phyloP scores from a whole-genome alignment of 2,888 invertebrate species.

The Rapana venosa region DNA sequence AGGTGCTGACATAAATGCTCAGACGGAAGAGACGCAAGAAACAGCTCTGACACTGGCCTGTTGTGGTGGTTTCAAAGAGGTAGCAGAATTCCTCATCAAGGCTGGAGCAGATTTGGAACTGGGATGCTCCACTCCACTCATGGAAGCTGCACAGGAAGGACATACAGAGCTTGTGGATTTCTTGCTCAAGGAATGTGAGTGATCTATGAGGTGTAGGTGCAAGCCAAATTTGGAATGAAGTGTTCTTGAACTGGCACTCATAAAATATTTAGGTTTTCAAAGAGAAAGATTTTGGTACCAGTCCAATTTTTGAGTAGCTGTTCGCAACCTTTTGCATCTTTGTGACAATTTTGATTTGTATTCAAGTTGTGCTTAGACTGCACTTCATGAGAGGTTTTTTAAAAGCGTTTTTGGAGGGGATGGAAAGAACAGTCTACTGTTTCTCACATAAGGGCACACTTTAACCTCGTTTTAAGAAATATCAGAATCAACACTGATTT shows the following conservation, averaged over 20 bases:
- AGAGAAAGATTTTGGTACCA: not conserved
- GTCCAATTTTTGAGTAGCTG: no score
- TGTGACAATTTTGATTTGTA: no score
- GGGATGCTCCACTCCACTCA: conserved; percentile 94
- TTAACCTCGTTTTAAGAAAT: no score
- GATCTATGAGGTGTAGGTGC: not conserved
- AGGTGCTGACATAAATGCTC: conserved; percentile 96
- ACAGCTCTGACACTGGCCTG: conserved; percentile 98
- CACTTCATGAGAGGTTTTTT: no score
- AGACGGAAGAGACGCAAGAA: conserved; percentile 98
- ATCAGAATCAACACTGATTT: no score
- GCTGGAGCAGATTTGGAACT: conserved; percentile 96
- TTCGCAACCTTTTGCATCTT: no score
- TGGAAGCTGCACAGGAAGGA: conserved; percentile 99
- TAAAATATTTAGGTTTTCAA: no score
- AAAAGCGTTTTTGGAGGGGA: no score
- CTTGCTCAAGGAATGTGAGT: conserved; percentile 73
- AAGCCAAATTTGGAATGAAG: not conserved
- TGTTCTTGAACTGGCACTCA: not conserved
- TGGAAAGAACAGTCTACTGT: no score
- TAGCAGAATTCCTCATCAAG: conserved; percentile 95
- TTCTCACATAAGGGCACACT: no score
- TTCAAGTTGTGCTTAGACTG: no score
- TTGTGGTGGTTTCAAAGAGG: conserved; percentile 93
- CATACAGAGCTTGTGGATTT: conserved; percentile 91